phyloP scores from a whole-genome alignment of 2,888 invertebrate genomes.

The Meliscaeva auricollis region DNA sequence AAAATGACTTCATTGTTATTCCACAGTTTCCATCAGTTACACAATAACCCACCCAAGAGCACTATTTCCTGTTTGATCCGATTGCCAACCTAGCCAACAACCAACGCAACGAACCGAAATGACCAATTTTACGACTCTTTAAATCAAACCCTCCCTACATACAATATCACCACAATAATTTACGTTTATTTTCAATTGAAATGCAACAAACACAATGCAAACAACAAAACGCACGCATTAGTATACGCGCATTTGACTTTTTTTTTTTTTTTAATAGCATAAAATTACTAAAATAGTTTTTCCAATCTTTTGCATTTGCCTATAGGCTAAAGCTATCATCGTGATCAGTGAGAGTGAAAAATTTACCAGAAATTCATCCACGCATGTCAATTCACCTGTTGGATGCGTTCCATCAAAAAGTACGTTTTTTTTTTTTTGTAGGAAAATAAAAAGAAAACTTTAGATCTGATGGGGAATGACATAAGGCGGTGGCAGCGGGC shows the following conservation, averaged over 20 bases:
- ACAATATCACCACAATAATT: neutral
- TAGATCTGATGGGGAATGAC: no score
- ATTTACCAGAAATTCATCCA: constrained; percentile 57
- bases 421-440: neutral
- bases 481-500: neutral
- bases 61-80: constrained; percentile 34
- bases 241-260: constrained; percentile 26
- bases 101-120: constrained; percentile 21
- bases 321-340: neutral
- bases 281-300: constrained; percentile 43
- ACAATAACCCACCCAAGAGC: constrained; percentile 38
- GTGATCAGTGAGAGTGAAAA: constrained; percentile 64
- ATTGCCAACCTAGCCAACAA: constrained; percentile 43
- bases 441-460: constrained; percentile 27
- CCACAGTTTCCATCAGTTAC: constrained; percentile 26
- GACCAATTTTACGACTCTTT: constrained; percentile 36
- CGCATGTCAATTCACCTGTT: constrained; percentile 68
- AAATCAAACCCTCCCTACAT: neutral
- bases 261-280: neutral
- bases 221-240: constrained; percentile 18
- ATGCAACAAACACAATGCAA: constrained; percentile 34
- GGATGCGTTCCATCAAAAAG: constrained; percentile 54
- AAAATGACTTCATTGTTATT: neutral
- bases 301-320: constrained; percentile 39
- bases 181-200: constrained; percentile 25